phyloP scores from a whole-genome alignment of 2,888 invertebrate species.

The Caenorhabditis drosophilae region DNA sequence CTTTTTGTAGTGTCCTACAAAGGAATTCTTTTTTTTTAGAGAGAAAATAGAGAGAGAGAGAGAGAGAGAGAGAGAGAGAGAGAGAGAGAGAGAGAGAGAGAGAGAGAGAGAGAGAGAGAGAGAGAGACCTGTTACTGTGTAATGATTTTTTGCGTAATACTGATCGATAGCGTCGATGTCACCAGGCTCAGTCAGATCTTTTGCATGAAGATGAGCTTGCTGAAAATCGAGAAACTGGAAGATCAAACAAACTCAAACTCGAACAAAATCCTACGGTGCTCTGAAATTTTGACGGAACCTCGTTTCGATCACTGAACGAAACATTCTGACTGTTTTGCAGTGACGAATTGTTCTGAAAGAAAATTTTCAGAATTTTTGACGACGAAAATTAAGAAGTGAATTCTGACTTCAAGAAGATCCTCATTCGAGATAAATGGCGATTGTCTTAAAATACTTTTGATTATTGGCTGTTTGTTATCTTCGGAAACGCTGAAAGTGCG shows the following conservation, averaged over 20 bases:
- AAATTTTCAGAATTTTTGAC: conserved; percentile 21
- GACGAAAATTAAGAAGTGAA: too few relatives aligned
- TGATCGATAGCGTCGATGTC: conserved; percentile 34
- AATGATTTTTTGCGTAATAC: conserved; percentile 39
- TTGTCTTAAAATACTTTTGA: conserved; percentile 24
- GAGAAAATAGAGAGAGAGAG: background rate
- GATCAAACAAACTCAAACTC: too few relatives aligned
- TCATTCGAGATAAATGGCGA: conserved; percentile 34
- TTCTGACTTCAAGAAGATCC: too few relatives aligned
- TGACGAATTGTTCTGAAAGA: background rate
- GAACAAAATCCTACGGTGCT: conserved; percentile 5
- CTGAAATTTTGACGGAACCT: conserved; percentile 7
- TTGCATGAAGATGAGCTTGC: background rate
- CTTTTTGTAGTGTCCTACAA: conserved; percentile 29
- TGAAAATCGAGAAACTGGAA: background rate
- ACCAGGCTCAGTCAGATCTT: conserved; percentile 30
- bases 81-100: too few relatives aligned
- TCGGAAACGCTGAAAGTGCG: conserved; percentile 25
- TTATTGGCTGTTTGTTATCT: conserved; percentile 20
- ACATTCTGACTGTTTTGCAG: background rate
- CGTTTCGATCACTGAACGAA: background rate
- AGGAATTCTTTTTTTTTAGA: background rate
- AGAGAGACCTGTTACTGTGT: conserved; percentile 39
- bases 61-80: too few relatives aligned
- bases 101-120: too few relatives aligned